These are phyloP conservation scores for Diadumene lineata DNA, from an alignment of 92 coral and sea anemone genomes.

Conservation along the genomic window DNA sequence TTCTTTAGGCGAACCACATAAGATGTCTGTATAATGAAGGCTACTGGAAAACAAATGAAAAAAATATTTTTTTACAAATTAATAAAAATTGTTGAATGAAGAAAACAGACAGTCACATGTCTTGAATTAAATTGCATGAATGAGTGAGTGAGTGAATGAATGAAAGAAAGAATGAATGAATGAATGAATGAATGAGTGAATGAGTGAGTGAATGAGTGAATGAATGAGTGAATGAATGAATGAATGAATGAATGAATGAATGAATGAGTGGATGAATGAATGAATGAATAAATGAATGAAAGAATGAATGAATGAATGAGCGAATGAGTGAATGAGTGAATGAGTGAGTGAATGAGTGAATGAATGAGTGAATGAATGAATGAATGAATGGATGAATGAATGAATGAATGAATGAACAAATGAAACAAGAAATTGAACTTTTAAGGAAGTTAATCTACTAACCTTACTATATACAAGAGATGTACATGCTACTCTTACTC, in stretches of 20 bases:
- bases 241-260: not conserved
- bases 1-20: too few relatives aligned
- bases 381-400: not conserved
- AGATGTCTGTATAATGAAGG: too few relatives aligned
- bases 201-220: not conserved
- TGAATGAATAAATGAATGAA: not conserved
- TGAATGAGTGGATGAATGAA: not conserved
- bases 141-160: too few relatives aligned
- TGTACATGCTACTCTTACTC: conserved; percentile 86
- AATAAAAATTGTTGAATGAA: too few relatives aligned
- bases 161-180: not conserved
- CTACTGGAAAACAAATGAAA: too few relatives aligned
- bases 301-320: not conserved
- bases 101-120: too few relatives aligned
- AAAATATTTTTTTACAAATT: not conserved
- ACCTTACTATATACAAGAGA: conserved; percentile 89
- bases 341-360: not conserved
- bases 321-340: not conserved
- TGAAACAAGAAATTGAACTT: not conserved
- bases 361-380: not conserved
- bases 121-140: too few relatives aligned
- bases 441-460: not conserved
- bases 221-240: not conserved
- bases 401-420: not conserved
- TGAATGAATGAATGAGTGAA: not conserved